Conservation (phyloP, 1,140 invertebrate genomes). For the Bombus fervidus region DNA sequence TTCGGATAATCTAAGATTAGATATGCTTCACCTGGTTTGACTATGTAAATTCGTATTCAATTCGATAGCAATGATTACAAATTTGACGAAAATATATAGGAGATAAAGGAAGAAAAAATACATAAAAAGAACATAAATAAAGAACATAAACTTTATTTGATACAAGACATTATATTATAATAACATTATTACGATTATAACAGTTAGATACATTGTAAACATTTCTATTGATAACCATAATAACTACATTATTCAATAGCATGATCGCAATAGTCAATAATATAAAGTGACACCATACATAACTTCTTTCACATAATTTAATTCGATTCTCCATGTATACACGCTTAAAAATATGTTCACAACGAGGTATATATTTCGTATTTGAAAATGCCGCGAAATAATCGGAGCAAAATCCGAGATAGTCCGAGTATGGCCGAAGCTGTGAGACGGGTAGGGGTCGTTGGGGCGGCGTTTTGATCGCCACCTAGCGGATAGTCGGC, state of each 20-base stretch:
- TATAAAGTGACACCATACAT: no score
- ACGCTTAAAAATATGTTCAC: background rate
- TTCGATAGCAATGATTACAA: background rate
- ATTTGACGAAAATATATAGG: background rate
- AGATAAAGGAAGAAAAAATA: background rate
- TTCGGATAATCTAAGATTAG: background rate
- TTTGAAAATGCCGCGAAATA: background rate
- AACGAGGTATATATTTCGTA: background rate
- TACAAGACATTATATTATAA: background rate
- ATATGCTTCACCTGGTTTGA: background rate
- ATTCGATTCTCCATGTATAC: background rate
- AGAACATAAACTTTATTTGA: background rate
- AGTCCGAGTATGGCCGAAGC: background rate
- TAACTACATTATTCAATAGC: no score
- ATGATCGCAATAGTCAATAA: no score
- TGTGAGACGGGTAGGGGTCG: background rate
- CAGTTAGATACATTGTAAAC: no score
- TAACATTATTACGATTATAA: background rate
- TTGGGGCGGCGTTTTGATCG: constrained; percentile 27
- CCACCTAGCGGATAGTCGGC: constrained; percentile 49
- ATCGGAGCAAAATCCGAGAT: background rate
- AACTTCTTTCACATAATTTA: background rate
- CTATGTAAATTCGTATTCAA: background rate
- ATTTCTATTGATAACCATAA: no score
- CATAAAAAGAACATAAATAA: background rate